These are phyloP conservation scores for Notodonta ziczac DNA, from an alignment of 2,888 invertebrate species.

Conservation along the genomic window DNA sequence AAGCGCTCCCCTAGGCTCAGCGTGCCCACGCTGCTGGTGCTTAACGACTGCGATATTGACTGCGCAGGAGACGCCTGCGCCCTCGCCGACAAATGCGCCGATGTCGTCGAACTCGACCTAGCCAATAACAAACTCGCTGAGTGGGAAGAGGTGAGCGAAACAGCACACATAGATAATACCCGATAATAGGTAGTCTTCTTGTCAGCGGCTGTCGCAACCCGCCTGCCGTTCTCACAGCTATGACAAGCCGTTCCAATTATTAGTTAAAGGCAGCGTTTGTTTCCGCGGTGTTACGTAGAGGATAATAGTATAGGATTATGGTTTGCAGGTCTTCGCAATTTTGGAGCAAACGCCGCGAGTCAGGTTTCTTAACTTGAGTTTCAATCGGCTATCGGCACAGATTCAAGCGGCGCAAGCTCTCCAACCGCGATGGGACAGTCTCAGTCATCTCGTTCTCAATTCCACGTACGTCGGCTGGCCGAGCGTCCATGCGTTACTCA, in stretches of 20 bases:
- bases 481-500: constrained; percentile 90
- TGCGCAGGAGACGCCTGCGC: constrained; percentile 93
- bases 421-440: constrained; percentile 82
- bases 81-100: constrained; percentile 92
- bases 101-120: constrained; percentile 96
- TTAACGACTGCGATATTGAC: constrained; percentile 96
- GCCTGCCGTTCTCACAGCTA: constrained; percentile 42
- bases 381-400: constrained; percentile 92
- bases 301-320: constrained; percentile 28
- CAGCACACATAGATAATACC: constrained; percentile 12
- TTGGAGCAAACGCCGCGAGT: constrained; percentile 94
- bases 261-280: constrained; percentile 30
- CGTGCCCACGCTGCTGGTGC: constrained; percentile 92
- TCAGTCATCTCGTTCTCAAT: constrained; percentile 93
- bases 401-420: constrained; percentile 84
- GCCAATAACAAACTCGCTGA: constrained; percentile 95
- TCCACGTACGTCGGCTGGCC: constrained; percentile 95
- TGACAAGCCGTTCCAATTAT: constrained; percentile 44
- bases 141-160: constrained; percentile 91
- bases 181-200: constrained; percentile 14
- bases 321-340: constrained; percentile 90
- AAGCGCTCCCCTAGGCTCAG: constrained; percentile 90
- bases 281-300: constrained; percentile 39
- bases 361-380: constrained; percentile 96
- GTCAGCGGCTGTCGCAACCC: constrained; percentile 18